Percentiles rank a stretch among this genome's conserved stretches.
Evolutionary conservation across 2,888 invertebrate genomes (phyloP).

Genomic region (Theretra japonica): DNA sequence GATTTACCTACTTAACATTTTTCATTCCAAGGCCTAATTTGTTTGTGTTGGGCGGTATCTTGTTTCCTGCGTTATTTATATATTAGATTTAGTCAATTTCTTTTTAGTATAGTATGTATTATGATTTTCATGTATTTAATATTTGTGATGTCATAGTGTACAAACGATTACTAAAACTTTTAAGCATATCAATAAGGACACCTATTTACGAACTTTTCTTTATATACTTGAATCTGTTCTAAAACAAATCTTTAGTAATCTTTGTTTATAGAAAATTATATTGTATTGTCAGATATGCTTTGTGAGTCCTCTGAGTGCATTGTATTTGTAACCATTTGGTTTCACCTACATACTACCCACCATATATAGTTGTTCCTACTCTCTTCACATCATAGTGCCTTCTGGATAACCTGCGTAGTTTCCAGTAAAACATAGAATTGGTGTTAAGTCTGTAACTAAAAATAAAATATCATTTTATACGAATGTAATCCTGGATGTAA

Average conservation of each 20-base stretch:
- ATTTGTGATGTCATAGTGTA: not conserved
- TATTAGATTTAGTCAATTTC: not conserved
- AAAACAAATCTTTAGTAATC: too few species aligned
- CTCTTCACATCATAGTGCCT: slow-evolving; percentile 1
- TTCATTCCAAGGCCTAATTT: slow-evolving; percentile 29
- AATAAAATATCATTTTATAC: not conserved
- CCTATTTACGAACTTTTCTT: not conserved
- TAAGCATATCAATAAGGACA: slow-evolving; percentile 15
- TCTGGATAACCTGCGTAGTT: not conserved
- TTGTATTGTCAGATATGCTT: too few species aligned
- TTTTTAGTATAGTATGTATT: not conserved
- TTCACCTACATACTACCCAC: not conserved
- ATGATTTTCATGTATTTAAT: not conserved
- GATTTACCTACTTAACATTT: slow-evolving; percentile 15
- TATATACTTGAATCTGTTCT: not conserved
- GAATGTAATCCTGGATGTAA: not conserved
- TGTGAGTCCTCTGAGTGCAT: too few species aligned
- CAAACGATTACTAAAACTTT: not conserved
- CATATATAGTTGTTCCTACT: not conserved
- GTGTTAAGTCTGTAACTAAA: not conserved
- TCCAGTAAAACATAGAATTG: slow-evolving; percentile 15
- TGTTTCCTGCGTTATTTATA: not conserved
- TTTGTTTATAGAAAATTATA: too few species aligned
- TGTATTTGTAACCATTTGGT: not conserved
- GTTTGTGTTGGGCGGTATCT: not conserved